Evolutionary conservation across 1,140 invertebrate genomes (phyloP), one percentile per base, ranked within the genome.

Genomic region (Cotesia typhae): DNA sequence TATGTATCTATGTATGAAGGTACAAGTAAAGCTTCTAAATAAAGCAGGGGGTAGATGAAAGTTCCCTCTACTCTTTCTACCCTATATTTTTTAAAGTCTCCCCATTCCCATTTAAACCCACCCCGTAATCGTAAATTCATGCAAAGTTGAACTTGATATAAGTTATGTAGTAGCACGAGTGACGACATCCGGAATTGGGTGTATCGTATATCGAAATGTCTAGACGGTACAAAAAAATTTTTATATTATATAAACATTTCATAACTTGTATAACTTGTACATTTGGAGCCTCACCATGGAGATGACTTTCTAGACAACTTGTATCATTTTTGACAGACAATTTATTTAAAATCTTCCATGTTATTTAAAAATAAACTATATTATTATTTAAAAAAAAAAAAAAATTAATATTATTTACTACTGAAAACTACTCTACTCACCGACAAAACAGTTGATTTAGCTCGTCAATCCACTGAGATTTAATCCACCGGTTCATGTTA

Each of bases 141-240:
- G 51, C 60, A 53, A 63, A 65, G 64, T 20, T 67, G 57, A 73
- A 73, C 72, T 73, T 63, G 72, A 73, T 73, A 73, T 69, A 73
- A 73, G 72, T 73, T 73, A 73, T 73, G 72, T 67, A 72, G 70
- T 64, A 57, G 70, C 70, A 72, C 70, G 60, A 64, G n/a, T 64
- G 55, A 17, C 52, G 66, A 66, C 64, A 63, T 59, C 65, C 71
- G 67, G 72, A 73, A 73, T 69, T 68, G 72, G 71, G 71, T 72
- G 53, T 68, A 68, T 63, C 59, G 52, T 72, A 63, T 68, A 68
- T 63, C 59, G 52, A 67, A 67, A 60, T 60, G 67, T 73, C 72
- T 69, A 73, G 72, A 73, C 72, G 66, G 41, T 3, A 2, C 6
- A 47, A 47, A 47, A 41, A 47, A 47, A 47, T 47, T 17, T 66